These are phyloP conservation scores for Rhagonycha fulva DNA, from an alignment of 2,888 invertebrate species.

Conservation along the genomic window DNA sequence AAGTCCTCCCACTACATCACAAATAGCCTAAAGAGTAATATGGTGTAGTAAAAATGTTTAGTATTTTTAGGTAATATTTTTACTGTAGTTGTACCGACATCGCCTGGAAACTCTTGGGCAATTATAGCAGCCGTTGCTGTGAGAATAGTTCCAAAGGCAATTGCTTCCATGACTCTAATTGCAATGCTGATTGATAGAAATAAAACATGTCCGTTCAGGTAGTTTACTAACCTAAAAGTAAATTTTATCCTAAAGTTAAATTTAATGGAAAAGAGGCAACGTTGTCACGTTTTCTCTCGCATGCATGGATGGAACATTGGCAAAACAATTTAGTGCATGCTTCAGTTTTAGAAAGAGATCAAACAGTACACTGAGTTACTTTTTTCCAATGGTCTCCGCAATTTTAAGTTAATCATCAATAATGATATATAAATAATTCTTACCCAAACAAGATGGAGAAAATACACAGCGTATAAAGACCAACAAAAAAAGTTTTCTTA, in stretches of 20 bases:
- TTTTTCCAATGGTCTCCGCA: too few species aligned
- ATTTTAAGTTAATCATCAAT: rapidly evolving
- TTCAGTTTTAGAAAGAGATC: too few species aligned
- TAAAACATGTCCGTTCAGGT: not conserved
- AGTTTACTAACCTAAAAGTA: not conserved
- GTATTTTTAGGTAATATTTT: not conserved
- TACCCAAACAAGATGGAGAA: not conserved
- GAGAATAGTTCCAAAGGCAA: not conserved
- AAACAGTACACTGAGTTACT: too few species aligned
- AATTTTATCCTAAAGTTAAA: too few species aligned
- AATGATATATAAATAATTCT: too few species aligned
- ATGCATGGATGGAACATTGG: too few species aligned
- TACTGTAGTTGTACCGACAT: not conserved
- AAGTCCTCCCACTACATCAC: not conserved
- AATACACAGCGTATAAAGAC: not conserved
- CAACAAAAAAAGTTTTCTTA: not conserved
- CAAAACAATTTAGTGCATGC: too few species aligned
- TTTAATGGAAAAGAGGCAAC: too few species aligned
- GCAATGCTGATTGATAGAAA: not conserved
- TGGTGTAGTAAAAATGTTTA: not conserved
- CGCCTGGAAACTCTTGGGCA: not conserved
- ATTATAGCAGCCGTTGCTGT: not conserved
- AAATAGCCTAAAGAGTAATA: not conserved
- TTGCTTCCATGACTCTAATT: not conserved
- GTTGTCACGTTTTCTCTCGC: too few species aligned